Base-by-base conservation (phyloP, 2,888 invertebrate genomes). In the Drosophila ezoana region DNA sequence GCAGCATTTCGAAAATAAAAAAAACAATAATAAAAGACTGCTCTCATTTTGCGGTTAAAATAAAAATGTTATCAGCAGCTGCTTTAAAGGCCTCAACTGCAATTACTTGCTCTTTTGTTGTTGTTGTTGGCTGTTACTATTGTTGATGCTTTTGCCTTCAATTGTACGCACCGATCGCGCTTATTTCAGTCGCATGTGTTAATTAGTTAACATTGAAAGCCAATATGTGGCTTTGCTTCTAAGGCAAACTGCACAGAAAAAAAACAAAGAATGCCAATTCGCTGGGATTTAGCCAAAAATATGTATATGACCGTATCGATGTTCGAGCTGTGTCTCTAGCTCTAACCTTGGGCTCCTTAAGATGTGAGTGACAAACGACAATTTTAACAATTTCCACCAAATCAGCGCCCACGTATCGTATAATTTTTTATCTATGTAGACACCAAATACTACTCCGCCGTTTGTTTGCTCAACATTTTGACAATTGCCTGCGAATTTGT, bases 171-270 rank as follows among this genome's bases (percentile, higher is more conserved):
- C 56, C 66, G 56, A 67, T 63, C 64, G 59, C 62, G 58, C 56
- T 68, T 72, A 38, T 57, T 81, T 49, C 28, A 37, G 51, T 40
- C 65, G 53, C 35, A 72, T 64, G 81, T 88, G 89, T 76, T 83
- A 88, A 86, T 85, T 83, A 81, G 20, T 63, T 69, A 75, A 83
- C 87, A 85, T 85, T 85, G 81, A 86, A 79, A 71, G 57, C 61
- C 73, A 76, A 68, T 33, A 47, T 41, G 59, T 54, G 54, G 66
- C 52, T 44, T 67, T 59, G 53, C 74, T 72, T 73, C 60, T 67
- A 65, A 70, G 48, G 65, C 47, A 38, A 52, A 43, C 41, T 28
- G 33, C 8, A 13, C 10, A 38, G 44, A n/a, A 43, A 63, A 63
- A 18, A 45, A 52, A 47, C 37, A 53, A 35, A 35, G 35, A 51